Conservation (phyloP, 2,797 vertebrate genomes). For the Lates japonicus region DNA sequence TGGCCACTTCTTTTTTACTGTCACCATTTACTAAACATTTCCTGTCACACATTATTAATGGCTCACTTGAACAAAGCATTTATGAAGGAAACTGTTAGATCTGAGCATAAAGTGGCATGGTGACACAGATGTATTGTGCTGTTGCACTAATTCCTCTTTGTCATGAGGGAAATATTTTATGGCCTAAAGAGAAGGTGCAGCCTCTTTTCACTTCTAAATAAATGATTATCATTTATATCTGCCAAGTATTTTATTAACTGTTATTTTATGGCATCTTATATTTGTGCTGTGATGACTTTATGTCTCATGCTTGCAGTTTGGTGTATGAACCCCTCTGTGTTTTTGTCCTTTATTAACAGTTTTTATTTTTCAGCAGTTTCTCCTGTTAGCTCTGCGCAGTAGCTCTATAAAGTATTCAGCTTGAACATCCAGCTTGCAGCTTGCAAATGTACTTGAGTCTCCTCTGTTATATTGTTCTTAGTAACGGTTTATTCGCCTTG, state of each 20-base stretch:
- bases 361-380: constrained; percentile 20
- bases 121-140: constrained; percentile 57
- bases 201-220: constrained; percentile 36
- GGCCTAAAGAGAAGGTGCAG: constrained; percentile 23
- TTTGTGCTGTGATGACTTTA: constrained; percentile 41
- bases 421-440: constrained; percentile 2
- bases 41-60: constrained; percentile 68
- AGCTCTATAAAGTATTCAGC: constrained; percentile 4
- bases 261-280: constrained; percentile 40
- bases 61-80: constrained; percentile 57
- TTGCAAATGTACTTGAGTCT: not conserved
- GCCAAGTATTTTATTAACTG: constrained; percentile 40
- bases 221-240: constrained; percentile 46
- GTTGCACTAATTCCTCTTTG: constrained; percentile 59
- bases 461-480: not conserved
- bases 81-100: constrained; percentile 52
- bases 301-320: not conserved
- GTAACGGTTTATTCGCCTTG: not conserved
- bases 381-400: not conserved
- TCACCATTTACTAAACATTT: constrained; percentile 48
- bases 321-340: constrained; percentile 18
- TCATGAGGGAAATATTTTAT: constrained; percentile 49
- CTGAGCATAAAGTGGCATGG: constrained; percentile 46
- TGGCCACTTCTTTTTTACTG: constrained; percentile 22
- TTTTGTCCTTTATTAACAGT: constrained; percentile 13